A percentile compares a stretch with the other conserved stretches of the same genome.
Evolutionary conservation across 1,140 invertebrate species (phyloP).

Genomic region (Hyles vespertilio): DNA sequence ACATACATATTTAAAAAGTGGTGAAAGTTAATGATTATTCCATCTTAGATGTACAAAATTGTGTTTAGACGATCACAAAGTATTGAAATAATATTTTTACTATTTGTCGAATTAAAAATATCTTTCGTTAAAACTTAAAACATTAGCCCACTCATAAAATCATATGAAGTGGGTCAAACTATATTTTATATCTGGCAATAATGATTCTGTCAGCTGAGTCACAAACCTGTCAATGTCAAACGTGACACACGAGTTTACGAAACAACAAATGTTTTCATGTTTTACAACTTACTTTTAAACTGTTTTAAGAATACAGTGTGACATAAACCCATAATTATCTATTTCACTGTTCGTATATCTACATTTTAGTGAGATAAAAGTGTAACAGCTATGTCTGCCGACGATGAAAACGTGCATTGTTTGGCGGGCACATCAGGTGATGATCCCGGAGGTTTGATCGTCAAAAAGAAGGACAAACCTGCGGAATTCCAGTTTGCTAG

Average conservation of each 20-base stretch:
- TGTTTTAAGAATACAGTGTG: constrained; percentile 5
- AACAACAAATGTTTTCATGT: not conserved
- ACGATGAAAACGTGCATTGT: constrained; percentile 82
- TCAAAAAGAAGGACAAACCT: constrained; percentile 84
- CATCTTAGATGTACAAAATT: no score
- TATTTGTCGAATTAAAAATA: no score
- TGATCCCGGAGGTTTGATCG: constrained; percentile 87
- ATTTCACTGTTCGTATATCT: no score
- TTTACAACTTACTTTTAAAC: not conserved
- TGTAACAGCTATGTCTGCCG: constrained; percentile 43
- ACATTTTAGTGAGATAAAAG: not conserved
- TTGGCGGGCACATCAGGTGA: constrained; percentile 87
- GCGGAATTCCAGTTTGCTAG: constrained; percentile 87
- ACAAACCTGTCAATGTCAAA: not conserved
- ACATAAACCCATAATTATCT: constrained; percentile 1
- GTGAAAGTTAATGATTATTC: no score
- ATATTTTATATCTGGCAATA: no score
- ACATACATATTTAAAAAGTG: no score
- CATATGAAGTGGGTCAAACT: no score
- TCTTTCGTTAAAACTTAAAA: no score
- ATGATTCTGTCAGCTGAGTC: no score
- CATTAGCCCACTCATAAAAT: no score
- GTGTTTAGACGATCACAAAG: no score
- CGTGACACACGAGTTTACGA: not conserved
- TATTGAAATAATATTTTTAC: no score